Evolutionary conservation across 2,888 invertebrate species (phyloP), one percentile per base, ranked within the genome.

Genomic region (Macrosoma leucophasiata): DNA sequence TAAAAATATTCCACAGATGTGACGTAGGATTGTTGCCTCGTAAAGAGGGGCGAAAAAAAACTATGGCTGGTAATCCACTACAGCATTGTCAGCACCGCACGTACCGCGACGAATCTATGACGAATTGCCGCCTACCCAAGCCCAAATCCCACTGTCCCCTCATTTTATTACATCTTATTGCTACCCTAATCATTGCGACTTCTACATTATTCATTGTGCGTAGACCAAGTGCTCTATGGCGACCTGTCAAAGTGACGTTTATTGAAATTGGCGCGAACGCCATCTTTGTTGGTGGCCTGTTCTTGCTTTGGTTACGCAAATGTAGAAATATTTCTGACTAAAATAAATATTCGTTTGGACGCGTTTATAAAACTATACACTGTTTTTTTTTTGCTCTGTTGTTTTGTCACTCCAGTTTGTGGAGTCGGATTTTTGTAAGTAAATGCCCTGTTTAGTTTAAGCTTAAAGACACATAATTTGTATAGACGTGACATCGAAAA

Each of bases 151-250:
- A 52, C 43, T 41, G 46, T 48, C 46, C 54, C 54, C 47, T 58
- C 62, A 62, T 65, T 67, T 72, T 70, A 72, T 74, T 70, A 63
- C 63, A 60, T 58, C 52, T 57, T 52, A 54, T 56, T 57, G 46
- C 50, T 45, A 33, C 40, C 43, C 39, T 43, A 29, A 29, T 28
- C 4, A 36, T 33, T 32, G 24, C 52, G 42, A 34, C 46, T 43
- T 44, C 43, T 75, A 60, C 71, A 76, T 78, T 73, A 78, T 78
- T 77, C 77, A 78, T 78, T 45, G 60, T 48, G 46, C 52, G 61
- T 53, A 27, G 51, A 52, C 50, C 51, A 50, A 52, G 50, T 48
- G 39, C 41, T 43, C 46, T 43, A 39, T 36, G 29, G 39, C 35
- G 37, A 35, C 40, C 38, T 33, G 40, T 30, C 36, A 36, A 30